Base-by-base conservation (phyloP, 2,113 vertebrate genomes). In the Vulpes ferrilata region DNA sequence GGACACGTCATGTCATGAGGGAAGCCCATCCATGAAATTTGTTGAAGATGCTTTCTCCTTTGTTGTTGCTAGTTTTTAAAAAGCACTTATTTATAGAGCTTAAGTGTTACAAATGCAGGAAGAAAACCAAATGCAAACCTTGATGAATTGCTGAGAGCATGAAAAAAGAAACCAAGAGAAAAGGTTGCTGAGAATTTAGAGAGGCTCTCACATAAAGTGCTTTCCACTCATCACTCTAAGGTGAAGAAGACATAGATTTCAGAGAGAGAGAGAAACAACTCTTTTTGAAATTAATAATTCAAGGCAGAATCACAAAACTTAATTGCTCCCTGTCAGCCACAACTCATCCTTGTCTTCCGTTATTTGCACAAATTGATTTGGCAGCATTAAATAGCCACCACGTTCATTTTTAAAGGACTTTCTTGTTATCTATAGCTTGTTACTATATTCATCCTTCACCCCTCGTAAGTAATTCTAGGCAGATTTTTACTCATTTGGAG, bases 341-440 rank as follows among this genome's bases (percentile, higher is more conserved):
- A 53, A 88, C 91, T 97, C 96, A 96, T 85, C 84, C 93, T 79
- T 86, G 76, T 71, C 93, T 93, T 59, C 74, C 15, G 5, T 95
- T 91, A 98, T 93, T 97, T 95, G 93, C 95, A 86, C 96, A 96
- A 96, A 97, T 94, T 89, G 96, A 92, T 78, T 83, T 92, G 95
- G 94, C 95, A 93, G 96, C 83, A 89, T 89, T 97, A 94, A 86
- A 71, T 69, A 97, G 93, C 25, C 81, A 88, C 74, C 64, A 73
- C 55, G 64, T 96, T 93, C 86, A 96, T 96, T 96, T 98, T 97
- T 96, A 88, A 97, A 98, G 71, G 88, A 93, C 71, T 93, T 92
- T 48, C 78, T 59, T 96, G 73, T 98, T 97, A 96, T 97, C 96
- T 95, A 67, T 73, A 60, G 85, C 65, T 88, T 90, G 93, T 79